Conservation (phyloP, 2,113 vertebrate species). For the Pituophis catenifer region DNA sequence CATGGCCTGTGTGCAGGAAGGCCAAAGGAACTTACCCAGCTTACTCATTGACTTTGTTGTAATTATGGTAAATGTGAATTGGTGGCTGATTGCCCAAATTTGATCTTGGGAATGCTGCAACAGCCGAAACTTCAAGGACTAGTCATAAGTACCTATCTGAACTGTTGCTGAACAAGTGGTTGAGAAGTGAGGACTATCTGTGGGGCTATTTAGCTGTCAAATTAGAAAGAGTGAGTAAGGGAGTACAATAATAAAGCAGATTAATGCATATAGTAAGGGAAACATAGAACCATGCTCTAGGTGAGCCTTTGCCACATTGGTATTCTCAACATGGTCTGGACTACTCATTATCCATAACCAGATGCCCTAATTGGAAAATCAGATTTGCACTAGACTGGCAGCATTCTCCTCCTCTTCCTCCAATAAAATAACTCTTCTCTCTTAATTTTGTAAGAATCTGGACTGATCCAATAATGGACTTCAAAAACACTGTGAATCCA, state of each 20-base stretch:
- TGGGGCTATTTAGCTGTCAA: neutral
- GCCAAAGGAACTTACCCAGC: neutral
- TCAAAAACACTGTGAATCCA: neutral
- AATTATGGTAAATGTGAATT: neutral
- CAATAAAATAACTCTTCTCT: neutral
- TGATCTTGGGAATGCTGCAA: neutral
- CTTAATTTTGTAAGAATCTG: neutral
- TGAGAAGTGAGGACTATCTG: neutral
- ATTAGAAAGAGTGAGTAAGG: neutral
- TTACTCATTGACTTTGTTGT: neutral
- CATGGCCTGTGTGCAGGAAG: neutral
- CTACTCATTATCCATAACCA: neutral
- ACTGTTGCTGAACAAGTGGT: neutral
- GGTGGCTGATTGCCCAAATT: neutral
- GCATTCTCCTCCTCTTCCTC: neutral
- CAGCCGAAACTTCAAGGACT: neutral
- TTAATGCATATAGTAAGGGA: neutral
- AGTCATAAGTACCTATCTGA: neutral
- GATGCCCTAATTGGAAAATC: neutral
- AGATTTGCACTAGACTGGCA: neutral
- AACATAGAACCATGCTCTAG: neutral
- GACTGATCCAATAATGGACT: neutral
- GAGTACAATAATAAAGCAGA: neutral
- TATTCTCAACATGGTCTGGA: neutral
- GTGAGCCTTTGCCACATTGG: neutral